These are phyloP conservation scores for Apamea crenata DNA, from an alignment of 2,888 invertebrate genomes.

Conservation along the genomic window DNA sequence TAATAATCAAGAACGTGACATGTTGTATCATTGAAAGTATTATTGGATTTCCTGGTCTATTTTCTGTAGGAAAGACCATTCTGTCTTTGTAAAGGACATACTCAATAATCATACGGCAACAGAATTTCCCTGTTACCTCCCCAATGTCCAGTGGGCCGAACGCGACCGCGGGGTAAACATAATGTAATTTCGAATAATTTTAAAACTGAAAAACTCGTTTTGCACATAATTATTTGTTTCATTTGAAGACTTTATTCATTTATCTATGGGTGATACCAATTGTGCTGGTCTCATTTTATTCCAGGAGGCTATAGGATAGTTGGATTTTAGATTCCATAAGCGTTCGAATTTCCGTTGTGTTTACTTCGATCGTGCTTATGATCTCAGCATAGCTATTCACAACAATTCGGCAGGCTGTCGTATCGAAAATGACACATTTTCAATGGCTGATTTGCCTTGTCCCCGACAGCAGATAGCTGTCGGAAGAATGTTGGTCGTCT, in stretches of 20 bases:
- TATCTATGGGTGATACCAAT: neutral
- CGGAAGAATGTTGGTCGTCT: no score
- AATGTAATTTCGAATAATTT: neutral
- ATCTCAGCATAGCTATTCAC: no score
- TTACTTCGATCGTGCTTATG: neutral
- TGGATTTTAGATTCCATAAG: neutral
- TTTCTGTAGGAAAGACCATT: neutral
- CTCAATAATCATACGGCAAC: neutral
- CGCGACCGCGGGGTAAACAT: neutral
- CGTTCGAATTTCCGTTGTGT: neutral
- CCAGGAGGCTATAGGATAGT: no score
- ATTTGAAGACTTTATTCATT: neutral
- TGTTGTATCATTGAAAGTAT: conserved; percentile 34
- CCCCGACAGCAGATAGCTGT: no score
- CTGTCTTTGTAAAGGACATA: neutral
- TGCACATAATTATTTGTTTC: neutral
- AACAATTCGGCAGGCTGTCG: neutral
- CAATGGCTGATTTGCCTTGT: no score
- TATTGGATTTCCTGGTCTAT: neutral
- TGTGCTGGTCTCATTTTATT: neutral
- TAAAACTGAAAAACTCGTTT: neutral
- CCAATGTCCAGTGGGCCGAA: neutral
- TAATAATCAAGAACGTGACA: conserved; percentile 15
- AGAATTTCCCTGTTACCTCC: neutral
- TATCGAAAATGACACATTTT: no score